Evolutionary conservation across 2,888 invertebrate species (phyloP), one percentile per base, ranked within the genome.

Genomic region (Acleris emargana): DNA sequence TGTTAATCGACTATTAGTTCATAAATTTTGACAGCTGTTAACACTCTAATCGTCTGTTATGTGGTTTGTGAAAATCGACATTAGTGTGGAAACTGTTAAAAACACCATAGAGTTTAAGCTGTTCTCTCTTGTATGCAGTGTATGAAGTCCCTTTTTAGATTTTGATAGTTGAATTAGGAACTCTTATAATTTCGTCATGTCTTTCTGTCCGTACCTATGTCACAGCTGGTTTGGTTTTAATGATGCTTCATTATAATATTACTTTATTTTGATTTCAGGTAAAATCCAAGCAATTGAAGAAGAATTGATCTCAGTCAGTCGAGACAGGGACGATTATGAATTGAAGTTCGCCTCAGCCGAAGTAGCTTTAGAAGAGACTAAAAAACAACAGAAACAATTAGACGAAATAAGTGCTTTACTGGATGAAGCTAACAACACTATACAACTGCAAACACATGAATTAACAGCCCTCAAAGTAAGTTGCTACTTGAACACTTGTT

Each of bases 321-420:
- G 91, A 25, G 92, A 92, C n/a, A 78, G 91, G 70, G 91, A 92
- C 63, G 87, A 84, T 69, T 91, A 81, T 76, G 91, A 91, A 73
- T 73, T 91, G 17, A 92, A 92, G 67, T 91, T 86, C 77, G 93
- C 82, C 70, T 93, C 89, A 25, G 94, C 79, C 71, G 93, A 75
- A 86, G 93, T 78, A 81, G 94, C 77, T 78, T 88, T 82, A 77
- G 93, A 77, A 85, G 96, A 91, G 77, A 93, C 73, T 79, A 94
- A 80, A 83, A 94, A 84, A 70, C 92, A 95, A 70, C 93, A 93
- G 71, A 90, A 89, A 69, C 89, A 93, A 70, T 83, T 94, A 42
- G 93, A 94, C 53, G 93, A 93, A 53, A 72, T 93, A 16, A 93
- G 88, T 66, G 86, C 88, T 58, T 89, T 94, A 70, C 69, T 91